These are phyloP conservation scores for Meles meles DNA, from an alignment of 2,113 vertebrate species.

Conservation along the genomic window DNA sequence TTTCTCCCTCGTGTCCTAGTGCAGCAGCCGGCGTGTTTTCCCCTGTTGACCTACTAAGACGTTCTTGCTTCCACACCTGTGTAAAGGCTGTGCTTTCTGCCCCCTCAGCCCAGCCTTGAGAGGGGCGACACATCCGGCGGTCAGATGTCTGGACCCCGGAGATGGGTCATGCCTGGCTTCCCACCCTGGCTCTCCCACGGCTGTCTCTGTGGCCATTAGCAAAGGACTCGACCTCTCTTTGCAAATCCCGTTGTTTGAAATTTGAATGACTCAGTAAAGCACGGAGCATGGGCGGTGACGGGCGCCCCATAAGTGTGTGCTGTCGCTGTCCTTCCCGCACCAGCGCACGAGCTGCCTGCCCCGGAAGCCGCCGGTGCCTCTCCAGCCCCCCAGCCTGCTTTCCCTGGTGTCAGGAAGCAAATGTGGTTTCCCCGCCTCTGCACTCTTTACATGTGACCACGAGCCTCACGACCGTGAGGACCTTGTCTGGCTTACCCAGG, in stretches of 20 bases:
- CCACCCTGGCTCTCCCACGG: too few species aligned
- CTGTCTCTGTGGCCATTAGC: background rate
- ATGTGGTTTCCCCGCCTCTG: background rate
- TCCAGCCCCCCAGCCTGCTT: background rate
- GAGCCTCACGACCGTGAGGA: background rate
- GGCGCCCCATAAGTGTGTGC: accelerated
- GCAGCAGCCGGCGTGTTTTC: accelerated
- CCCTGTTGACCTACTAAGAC: background rate
- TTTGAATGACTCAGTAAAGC: background rate
- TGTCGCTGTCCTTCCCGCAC: accelerated
- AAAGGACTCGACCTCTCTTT: background rate
- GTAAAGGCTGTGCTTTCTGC: background rate
- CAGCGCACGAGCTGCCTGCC: background rate
- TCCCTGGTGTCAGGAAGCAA: accelerated
- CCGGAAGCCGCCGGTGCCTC: background rate
- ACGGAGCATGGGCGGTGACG: accelerated
- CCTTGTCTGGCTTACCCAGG: background rate
- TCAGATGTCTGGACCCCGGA: background rate
- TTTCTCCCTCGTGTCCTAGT: accelerated
- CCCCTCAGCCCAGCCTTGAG: background rate
- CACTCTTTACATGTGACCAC: accelerated
- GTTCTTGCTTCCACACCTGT: background rate
- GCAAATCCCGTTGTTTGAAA: background rate
- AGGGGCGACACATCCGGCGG: accelerated
- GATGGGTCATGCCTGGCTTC: accelerated